Base-by-base conservation (phyloP, 2,113 vertebrate genomes). In the Peromyscus leucopus region DNA sequence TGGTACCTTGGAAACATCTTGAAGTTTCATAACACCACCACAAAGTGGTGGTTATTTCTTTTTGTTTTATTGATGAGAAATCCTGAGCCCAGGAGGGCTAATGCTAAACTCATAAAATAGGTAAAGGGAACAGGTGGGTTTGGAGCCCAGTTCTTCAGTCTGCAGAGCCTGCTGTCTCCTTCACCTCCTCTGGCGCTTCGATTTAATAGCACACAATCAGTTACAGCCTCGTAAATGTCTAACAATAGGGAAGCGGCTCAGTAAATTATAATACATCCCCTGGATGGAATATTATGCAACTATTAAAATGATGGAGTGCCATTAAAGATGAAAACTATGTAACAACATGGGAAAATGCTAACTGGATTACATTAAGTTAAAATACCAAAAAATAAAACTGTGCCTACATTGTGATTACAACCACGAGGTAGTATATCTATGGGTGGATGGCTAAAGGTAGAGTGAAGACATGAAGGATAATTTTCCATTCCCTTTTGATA, bases 221-320 rank as follows among this genome's bases (percentile, higher is more conserved):
- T 96, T 95, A 97, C 22, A 96, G 93, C 78, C 94, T 95, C 61
- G 0, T 95, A 96, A 96, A 96, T 92, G 89, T 96, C 96, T 95
- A 96, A 97, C 74, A 76, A 59, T 21, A 90, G 89, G 78, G 74
- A 67, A 55, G 36, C 1, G 0, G 46, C 87, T 91, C 78, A 33
- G 78, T 86, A 91, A 97, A 96, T 97, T 86, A 95, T 5, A 63
- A 69, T 93, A 69, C 22, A 67, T 92, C 61, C 78, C 79, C 89
- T 75, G 82, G 65, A 93, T 90, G 94, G 97, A 97, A 95, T 97
- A 98, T 95, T 97, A 97, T 59, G 74, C 94, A 97, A 90, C 97
- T 95, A 93, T 97, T 97, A 97, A 97, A 97, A 96, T 97, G 97
- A 97, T 93, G 79, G 69, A 90, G 39, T 86, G 42, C 72, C 93